A percentile compares a stretch with the other conserved stretches of the same genome.
phyloP scores from a whole-genome alignment of 2,113 vertebrate species.

The Pterocles orientalis region DNA sequence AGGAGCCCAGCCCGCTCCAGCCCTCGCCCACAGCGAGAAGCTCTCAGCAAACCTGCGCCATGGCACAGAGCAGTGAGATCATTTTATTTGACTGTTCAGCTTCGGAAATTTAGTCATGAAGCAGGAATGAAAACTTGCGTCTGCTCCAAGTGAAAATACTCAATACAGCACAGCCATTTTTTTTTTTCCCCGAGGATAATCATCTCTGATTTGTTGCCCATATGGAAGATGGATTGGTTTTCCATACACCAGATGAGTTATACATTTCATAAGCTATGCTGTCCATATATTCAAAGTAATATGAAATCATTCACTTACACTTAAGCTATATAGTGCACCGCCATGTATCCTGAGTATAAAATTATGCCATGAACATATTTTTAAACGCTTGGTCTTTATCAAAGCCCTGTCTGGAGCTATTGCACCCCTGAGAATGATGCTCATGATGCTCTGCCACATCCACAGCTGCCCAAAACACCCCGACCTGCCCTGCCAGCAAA shows the following conservation, averaged over 20 bases:
- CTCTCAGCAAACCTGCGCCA: background rate
- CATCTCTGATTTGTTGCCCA: conserved; percentile 56
- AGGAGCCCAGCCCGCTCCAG: background rate
- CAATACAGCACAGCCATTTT: conserved; percentile 2
- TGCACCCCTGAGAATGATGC: background rate
- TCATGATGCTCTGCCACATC: background rate
- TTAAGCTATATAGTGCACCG: background rate
- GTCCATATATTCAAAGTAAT: conserved; percentile 19
- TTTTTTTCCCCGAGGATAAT: background rate
- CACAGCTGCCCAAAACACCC: background rate
- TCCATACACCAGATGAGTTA: conserved; percentile 33
- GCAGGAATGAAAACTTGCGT: conserved; percentile 37
- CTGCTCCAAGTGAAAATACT: conserved; percentile 46
- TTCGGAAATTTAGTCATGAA: conserved; percentile 59
- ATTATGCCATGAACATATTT: background rate
- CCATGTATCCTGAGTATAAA: background rate
- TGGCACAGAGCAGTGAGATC: conserved; percentile 23
- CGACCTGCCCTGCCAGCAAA: fast-evolving
- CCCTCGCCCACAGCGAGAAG: background rate
- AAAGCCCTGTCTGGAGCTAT: conserved; percentile 1
- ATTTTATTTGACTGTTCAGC: conserved; percentile 27
- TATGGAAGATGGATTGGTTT: conserved; percentile 50
- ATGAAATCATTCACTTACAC: conserved; percentile 17
- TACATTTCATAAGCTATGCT: conserved; percentile 25
- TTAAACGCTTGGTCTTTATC: conserved; percentile 1